These are phyloP conservation scores for Trichoplusia ni DNA, from an alignment of 1,140 invertebrate species.

Conservation along the genomic window DNA sequence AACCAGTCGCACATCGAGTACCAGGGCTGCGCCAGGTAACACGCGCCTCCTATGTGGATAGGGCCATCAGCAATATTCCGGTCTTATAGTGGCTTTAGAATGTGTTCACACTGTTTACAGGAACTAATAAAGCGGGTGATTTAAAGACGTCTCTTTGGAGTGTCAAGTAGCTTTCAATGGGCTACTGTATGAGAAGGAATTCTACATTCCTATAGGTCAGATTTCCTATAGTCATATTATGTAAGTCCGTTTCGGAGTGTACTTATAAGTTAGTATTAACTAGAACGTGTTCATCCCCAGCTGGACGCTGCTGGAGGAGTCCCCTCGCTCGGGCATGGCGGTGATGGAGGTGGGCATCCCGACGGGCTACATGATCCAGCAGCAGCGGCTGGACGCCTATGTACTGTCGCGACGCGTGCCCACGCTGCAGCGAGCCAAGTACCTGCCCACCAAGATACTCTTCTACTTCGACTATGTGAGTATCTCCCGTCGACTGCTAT, in stretches of 20 bases:
- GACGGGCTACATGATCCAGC: conserved; percentile 96
- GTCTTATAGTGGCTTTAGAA: no score
- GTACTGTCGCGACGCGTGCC: conserved; percentile 88
- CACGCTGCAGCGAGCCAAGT: conserved; percentile 93
- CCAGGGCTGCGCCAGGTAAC: conserved; percentile 91
- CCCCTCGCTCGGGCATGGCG: conserved; percentile 92
- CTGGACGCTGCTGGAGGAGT: conserved; percentile 91
- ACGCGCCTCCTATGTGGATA: no score
- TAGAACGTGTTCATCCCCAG: conserved; percentile 67
- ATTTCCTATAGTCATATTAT: no score
- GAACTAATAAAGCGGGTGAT: no score
- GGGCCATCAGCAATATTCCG: no score
- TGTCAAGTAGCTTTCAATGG: no score
- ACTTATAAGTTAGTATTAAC: not conserved
- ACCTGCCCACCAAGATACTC: conserved; percentile 90
- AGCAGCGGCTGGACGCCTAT: conserved; percentile 93
- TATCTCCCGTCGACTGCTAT: conserved; percentile 1
- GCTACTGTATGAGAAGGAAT: no score
- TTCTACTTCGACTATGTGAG: conserved; percentile 95
- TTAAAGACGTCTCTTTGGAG: no score
- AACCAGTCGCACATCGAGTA: conserved; percentile 97
- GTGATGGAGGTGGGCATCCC: conserved; percentile 96
- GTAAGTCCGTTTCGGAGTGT: no score
- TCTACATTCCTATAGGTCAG: no score
- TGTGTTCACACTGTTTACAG: no score